A percentile compares a stretch with the other conserved stretches of the same genome.
Conservation (phyloP, 2,113 vertebrate genomes). For the Ellobius talpinus region DNA sequence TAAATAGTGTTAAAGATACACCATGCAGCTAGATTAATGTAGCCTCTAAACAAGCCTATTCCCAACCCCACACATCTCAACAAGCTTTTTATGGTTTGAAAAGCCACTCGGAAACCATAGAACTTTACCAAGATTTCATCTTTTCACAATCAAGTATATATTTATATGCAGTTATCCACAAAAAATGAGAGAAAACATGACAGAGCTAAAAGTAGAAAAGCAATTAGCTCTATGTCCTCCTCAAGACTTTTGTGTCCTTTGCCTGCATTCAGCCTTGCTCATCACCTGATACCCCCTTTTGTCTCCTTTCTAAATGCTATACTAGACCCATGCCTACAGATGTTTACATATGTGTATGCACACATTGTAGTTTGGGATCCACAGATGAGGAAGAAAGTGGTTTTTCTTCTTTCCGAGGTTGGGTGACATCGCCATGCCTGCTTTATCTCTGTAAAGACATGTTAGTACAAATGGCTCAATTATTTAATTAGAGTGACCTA, state of each 20-base stretch:
- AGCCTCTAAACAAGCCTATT: neutral
- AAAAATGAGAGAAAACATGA: neutral
- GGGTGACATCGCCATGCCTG: neutral
- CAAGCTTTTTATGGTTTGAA: neutral
- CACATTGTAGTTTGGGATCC: neutral
- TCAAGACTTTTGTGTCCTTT: neutral
- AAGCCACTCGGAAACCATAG: neutral
- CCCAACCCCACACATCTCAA: neutral
- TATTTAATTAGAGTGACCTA: neutral
- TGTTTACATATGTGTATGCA: no score
- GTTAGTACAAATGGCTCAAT: neutral
- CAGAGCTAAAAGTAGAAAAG: neutral
- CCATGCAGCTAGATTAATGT: neutral
- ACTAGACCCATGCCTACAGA: neutral
- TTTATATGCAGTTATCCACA: neutral
- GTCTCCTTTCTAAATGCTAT: neutral
- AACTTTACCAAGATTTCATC: neutral
- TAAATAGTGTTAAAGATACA: neutral
- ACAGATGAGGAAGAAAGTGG: neutral
- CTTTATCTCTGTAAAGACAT: neutral
- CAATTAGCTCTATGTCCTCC: neutral
- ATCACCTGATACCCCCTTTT: neutral
- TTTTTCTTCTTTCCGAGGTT: neutral
- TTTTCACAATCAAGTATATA: neutral
- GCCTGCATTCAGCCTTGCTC: neutral